Percentiles rank a stretch among this genome's conserved stretches.
Evolutionary conservation across 1,140 invertebrate genomes (phyloP).

Genomic region (Drosophila mauritiana): DNA sequence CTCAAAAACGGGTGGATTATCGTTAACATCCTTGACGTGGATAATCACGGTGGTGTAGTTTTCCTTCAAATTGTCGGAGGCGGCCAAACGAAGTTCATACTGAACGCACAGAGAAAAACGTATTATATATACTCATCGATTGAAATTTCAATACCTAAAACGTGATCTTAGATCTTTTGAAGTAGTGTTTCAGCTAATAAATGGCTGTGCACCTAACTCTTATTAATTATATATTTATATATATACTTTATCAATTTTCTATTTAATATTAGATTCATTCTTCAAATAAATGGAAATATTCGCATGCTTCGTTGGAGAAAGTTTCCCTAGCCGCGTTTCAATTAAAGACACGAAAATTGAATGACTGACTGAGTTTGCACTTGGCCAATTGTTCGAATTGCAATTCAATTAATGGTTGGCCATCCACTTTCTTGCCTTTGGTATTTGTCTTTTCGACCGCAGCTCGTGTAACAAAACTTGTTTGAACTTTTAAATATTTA

Average conservation of each 20-base stretch:
- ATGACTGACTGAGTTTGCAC: constrained; percentile 25
- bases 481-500: constrained; percentile 77
- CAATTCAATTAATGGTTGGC: constrained; percentile 78
- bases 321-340: constrained; percentile 29
- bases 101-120: constrained; percentile 81
- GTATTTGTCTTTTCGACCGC: constrained; percentile 61
- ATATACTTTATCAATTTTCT: constrained; percentile 9
- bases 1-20: constrained; percentile 94
- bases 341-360: constrained; percentile 37
- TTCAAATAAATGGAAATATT: constrained; percentile 33
- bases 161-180: too few relatives aligned
- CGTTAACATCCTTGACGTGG: constrained; percentile 97
- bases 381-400: constrained; percentile 71
- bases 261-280: constrained; percentile 23
- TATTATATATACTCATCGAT: neutral
- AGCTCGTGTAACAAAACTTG: constrained; percentile 61
- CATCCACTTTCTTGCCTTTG: constrained; percentile 11
- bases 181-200: too few relatives aligned
- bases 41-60: constrained; percentile 98
- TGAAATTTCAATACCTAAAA: neutral
- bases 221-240: too few relatives aligned
- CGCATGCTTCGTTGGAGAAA: constrained; percentile 20
- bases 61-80: constrained; percentile 97
- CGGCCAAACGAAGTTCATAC: constrained; percentile 96
- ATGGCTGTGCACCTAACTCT: too few relatives aligned